Evolutionary conservation across 1,140 invertebrate genomes (phyloP).

Genomic region (Panagrolaimus sp.): DNA sequence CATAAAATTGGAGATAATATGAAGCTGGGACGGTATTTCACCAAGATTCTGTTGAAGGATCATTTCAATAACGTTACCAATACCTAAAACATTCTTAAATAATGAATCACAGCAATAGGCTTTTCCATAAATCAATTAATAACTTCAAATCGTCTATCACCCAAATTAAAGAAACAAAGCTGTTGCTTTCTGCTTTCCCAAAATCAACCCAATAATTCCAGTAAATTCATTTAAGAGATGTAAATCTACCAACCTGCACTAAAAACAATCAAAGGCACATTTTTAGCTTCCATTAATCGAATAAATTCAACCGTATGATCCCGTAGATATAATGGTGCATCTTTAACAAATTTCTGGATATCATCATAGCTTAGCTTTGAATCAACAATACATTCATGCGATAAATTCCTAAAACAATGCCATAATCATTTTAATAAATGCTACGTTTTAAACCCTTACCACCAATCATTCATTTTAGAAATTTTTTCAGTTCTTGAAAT

Average conservation of each 20-base stretch:
- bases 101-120: too few relatives aligned
- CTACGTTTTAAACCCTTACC: too few relatives aligned
- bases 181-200: too few relatives aligned
- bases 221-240: too few relatives aligned
- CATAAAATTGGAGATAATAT: conserved; percentile 85
- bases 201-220: too few relatives aligned
- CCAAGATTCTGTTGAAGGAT: conserved; percentile 69
- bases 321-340: conserved; percentile 62
- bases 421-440: background rate
- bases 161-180: too few relatives aligned
- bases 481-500: too few relatives aligned
- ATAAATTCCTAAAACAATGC: background rate
- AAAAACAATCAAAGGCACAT: conserved; percentile 79
- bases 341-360: conserved; percentile 19
- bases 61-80: conserved; percentile 75
- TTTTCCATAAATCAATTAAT: too few relatives aligned
- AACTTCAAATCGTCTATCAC: too few relatives aligned
- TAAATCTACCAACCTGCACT: too few relatives aligned
- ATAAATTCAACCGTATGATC: conserved; percentile 72
- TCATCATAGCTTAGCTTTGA: conserved; percentile 6
- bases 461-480: too few relatives aligned
- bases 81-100: conserved; percentile 63
- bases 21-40: conserved; percentile 71
- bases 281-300: conserved; percentile 64
- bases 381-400: conserved; percentile 8